These are phyloP conservation scores for Fistularia tabacaria DNA, from an alignment of 2,797 vertebrate genomes.

Conservation along the genomic window DNA sequence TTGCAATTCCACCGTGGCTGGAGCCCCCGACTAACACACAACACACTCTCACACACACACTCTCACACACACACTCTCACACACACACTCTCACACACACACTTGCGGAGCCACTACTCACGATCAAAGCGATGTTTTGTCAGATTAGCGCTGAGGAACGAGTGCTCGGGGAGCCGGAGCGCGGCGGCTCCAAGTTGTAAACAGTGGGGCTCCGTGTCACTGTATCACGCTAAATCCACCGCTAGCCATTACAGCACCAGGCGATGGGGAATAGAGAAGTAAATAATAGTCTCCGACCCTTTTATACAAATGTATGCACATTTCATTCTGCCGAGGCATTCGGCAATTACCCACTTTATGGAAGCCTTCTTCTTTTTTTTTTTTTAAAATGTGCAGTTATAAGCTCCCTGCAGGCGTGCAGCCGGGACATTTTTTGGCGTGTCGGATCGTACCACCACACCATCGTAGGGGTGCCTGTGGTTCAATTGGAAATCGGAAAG, in stretches of 20 bases:
- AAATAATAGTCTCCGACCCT: conserved; percentile 13
- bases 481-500: too few relatives aligned
- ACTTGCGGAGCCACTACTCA: conserved; percentile 23
- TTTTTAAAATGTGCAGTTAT: too few relatives aligned
- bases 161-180: conserved; percentile 35
- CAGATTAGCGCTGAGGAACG: conserved; percentile 48
- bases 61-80: conserved; percentile 3
- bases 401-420: too few relatives aligned
- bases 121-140: conserved; percentile 51
- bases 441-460: too few relatives aligned
- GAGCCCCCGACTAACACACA: conserved; percentile 15
- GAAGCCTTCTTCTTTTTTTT: too few relatives aligned
- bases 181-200: conserved; percentile 46
- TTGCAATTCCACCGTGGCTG: conserved; percentile 55
- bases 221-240: conserved; percentile 33
- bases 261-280: conserved; percentile 20
- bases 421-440: too few relatives aligned
- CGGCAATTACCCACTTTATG: too few relatives aligned
- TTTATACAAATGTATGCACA: neutral
- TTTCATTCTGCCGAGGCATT: neutral
- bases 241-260: conserved; percentile 23
- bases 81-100: conserved; percentile 9
- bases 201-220: conserved; percentile 36
- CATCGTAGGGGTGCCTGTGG: too few relatives aligned
- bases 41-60: conserved; percentile 13